Percentiles rank a stretch among this genome's conserved stretches.
Conservation (phyloP, 2,797 vertebrate genomes). For the Poecilia gillii region DNA sequence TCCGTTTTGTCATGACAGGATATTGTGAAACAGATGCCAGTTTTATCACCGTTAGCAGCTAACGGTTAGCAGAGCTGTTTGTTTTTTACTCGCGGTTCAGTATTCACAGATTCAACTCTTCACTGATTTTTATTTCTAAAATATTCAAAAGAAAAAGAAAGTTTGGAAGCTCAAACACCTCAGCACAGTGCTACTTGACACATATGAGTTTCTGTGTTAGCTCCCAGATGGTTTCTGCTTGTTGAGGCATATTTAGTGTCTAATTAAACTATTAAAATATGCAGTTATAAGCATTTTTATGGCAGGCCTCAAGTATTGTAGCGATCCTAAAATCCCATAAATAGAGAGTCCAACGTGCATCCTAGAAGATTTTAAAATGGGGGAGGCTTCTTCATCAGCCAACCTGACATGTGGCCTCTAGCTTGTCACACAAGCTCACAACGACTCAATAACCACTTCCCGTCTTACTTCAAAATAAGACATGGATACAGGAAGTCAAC, state of each 20-base stretch:
- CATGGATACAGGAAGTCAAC: not conserved
- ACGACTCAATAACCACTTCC: not conserved
- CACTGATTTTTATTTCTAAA: not conserved
- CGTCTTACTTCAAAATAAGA: not conserved
- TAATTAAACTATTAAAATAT: not conserved
- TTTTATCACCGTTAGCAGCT: not conserved
- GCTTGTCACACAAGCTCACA: not conserved
- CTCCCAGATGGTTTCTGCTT: not conserved
- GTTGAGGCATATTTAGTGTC: not conserved
- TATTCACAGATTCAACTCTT: no score
- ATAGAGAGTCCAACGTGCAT: not conserved
- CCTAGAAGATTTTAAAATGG: not conserved
- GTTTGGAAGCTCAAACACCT: no score
- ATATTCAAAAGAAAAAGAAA: not conserved
- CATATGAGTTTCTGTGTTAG: no score
- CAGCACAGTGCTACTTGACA: not conserved
- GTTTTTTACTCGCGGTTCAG: no score
- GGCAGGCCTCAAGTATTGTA: no score
- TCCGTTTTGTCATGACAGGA: not conserved
- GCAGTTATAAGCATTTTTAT: not conserved
- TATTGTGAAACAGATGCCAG: not conserved
- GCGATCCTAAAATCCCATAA: not conserved
- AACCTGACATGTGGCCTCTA: not conserved
- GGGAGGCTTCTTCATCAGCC: not conserved
- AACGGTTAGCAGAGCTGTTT: not conserved